A percentile compares a stretch with the other conserved stretches of the same genome.
phyloP scores from a whole-genome alignment of 2,113 vertebrate species.

The Zapornia atra region DNA sequence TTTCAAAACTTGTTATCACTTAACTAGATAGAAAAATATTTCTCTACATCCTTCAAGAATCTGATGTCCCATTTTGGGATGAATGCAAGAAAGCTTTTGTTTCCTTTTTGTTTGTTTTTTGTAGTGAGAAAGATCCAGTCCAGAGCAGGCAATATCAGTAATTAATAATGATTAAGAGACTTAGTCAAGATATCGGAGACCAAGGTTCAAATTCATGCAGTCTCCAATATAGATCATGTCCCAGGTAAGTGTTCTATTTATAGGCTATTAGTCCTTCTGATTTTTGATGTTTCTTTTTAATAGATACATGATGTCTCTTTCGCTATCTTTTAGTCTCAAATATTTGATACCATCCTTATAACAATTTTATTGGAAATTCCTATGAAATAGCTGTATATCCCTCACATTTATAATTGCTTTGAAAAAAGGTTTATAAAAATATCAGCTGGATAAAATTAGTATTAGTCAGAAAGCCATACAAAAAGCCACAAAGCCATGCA shows the following conservation, averaged over 20 bases:
- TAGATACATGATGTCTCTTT: rapidly evolving
- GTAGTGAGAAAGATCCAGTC: background rate
- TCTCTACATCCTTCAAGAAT: background rate
- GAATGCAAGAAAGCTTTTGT: background rate
- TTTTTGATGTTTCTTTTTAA: background rate
- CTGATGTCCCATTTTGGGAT: background rate
- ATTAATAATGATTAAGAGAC: background rate
- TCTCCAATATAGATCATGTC: background rate
- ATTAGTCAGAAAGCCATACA: background rate
- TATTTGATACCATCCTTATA: background rate
- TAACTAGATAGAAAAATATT: background rate
- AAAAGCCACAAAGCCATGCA: too few species aligned
- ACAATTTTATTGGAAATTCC: background rate
- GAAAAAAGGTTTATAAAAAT: background rate
- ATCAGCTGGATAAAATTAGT: background rate
- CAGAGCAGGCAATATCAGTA: background rate
- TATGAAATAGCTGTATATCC: background rate
- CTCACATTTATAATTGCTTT: background rate
- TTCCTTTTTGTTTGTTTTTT: conserved; percentile 17
- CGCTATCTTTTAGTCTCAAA: background rate
- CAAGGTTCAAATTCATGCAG: background rate
- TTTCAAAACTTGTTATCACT: background rate
- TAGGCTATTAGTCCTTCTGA: background rate
- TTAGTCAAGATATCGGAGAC: background rate
- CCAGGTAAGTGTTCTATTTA: background rate